Evolutionary conservation across 2,113 vertebrate species (phyloP).

Genomic region (Morone saxatilis): DNA sequence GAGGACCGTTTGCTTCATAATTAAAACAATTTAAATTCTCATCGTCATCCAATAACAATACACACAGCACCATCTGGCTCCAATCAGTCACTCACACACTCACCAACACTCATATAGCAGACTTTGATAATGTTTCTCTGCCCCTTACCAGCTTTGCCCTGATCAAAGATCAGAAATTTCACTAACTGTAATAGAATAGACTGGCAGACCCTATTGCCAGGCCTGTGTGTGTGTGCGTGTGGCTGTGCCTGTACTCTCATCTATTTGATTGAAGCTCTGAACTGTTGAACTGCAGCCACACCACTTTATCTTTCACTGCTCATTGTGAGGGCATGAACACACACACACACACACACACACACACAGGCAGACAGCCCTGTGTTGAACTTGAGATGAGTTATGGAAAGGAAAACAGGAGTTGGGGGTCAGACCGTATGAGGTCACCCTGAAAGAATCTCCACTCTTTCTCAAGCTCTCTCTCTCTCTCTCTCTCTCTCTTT

Average conservation of each 20-base stretch:
- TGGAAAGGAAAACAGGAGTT: conserved; percentile 69
- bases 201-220: neutral
- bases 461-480: conserved; percentile 28
- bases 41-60: neutral
- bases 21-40: neutral
- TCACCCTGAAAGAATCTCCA: conserved; percentile 63
- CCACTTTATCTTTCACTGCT: conserved; percentile 56
- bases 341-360: conserved; percentile 38
- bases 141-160: neutral
- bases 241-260: conserved; percentile 14
- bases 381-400: conserved; percentile 74
- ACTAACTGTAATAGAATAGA: neutral
- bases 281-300: conserved; percentile 61
- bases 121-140: neutral
- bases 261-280: conserved; percentile 58
- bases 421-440: conserved; percentile 57
- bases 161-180: neutral
- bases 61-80: conserved; percentile 2
- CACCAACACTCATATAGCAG: neutral
- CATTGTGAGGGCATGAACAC: conserved; percentile 34
- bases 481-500: conserved; percentile 6
- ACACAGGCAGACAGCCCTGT: conserved; percentile 35
- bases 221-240: neutral
- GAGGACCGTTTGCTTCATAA: neutral
- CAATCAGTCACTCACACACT: conserved; percentile 1